A percentile compares a stretch with the other conserved stretches of the same genome.
phyloP scores from a whole-genome alignment of 2,113 vertebrate species.

The Pygoscelis adeliae region DNA sequence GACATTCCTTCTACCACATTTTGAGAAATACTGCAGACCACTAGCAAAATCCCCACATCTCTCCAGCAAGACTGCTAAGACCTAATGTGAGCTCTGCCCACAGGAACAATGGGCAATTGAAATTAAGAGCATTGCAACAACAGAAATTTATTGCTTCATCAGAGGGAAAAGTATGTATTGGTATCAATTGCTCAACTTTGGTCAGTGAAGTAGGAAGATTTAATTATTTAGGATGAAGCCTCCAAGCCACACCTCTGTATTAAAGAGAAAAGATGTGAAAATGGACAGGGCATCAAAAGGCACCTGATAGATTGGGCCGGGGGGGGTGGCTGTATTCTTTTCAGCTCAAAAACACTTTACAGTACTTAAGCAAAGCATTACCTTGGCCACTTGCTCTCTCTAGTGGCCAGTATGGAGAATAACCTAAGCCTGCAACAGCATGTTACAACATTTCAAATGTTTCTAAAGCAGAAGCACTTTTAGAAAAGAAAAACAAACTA shows the following conservation, averaged over 20 bases:
- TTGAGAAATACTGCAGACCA: neutral
- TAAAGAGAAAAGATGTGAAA: neutral
- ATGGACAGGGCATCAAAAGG: neutral
- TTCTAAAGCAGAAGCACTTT: neutral
- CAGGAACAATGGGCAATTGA: neutral
- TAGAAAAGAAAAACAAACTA: neutral
- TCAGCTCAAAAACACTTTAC: neutral
- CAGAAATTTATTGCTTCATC: neutral
- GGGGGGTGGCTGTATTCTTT: neutral
- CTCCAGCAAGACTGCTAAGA: neutral
- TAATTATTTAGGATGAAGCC: neutral
- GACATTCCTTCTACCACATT: neutral
- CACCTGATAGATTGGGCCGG: neutral
- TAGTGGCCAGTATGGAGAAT: constrained; percentile 36
- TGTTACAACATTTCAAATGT: neutral
- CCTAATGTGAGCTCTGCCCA: neutral
- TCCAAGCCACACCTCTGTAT: neutral
- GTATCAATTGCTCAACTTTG: neutral
- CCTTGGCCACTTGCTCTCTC: constrained; percentile 68
- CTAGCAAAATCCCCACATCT: neutral
- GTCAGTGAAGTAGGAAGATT: neutral
- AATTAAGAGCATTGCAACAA: neutral
- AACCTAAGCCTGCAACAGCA: neutral
- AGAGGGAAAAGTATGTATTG: neutral
- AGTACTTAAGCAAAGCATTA: neutral